Base-by-base conservation (phyloP, 2,888 invertebrate species). In the Chorisops tibialis region DNA sequence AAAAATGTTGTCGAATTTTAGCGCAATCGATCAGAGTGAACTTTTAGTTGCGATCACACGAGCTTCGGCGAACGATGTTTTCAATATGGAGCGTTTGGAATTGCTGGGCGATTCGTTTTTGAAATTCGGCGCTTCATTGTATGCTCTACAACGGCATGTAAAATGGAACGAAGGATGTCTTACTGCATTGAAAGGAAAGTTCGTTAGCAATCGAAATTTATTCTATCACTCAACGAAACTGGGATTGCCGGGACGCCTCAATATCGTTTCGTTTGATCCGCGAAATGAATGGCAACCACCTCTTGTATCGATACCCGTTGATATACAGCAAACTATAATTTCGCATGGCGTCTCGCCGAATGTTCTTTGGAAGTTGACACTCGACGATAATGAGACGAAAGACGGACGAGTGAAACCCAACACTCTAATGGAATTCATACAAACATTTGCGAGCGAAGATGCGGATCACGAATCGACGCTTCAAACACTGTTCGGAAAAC, bases 91-190 rank as follows among this genome's bases (percentile, higher is more conserved):
- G 75, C 80, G 92, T 4, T 78, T 89, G 37, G 93, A 95, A 77
- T 87, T 91, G 0, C 82, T 95, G 38, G 95, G 94, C 0, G 94
- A 95, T 79, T 88, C 91, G 0, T 89, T 88, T 69, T 78, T 95
- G 2, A 95, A 95, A 76, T 86, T 87, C 67, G 83, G 86, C 22
- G 79, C 82, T 6, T 87, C 92, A 0, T 77, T 89, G 0, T 88
- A 83, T 73, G 79, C 93, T 22, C 87, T 83, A 69, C 81, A 84
- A 64, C 78, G 79, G 4, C 89, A 85, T 73, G 82, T 84, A 0
- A 75, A 78, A 0, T 85, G 83, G 70, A 83, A 86, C 69, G 93
- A 94, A 76, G 93, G 93, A 0, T 81, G 81, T 62, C 79, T 93
- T 18, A 90, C 91, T 7, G 78, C 79, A 21, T 73, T 90, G 1